phyloP scores from a whole-genome alignment of 1,140 invertebrate genomes.

The Diplogasteroides magnus region DNA sequence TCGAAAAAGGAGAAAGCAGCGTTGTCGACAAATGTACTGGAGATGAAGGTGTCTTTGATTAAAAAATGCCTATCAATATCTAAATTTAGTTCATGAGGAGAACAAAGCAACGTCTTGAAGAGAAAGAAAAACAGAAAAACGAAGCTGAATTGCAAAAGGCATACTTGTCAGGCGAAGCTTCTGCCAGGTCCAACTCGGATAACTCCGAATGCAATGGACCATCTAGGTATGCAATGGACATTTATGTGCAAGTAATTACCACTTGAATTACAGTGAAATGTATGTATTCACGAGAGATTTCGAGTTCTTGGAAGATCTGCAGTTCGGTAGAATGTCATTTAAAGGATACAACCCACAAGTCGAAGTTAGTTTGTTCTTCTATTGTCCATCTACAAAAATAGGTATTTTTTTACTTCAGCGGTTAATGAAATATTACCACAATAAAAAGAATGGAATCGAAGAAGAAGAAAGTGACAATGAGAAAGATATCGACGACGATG shows the following conservation, averaged over 20 bases:
- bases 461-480: conserved; percentile 2
- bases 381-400: neutral
- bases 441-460: conserved; percentile 2
- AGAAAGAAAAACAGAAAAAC: conserved; percentile 3
- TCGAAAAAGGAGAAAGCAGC: too few relatives aligned
- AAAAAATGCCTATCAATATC: neutral
- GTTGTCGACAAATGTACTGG: conserved; percentile 6
- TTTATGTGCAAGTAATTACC: neutral
- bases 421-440: conserved; percentile 3
- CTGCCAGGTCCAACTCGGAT: too few relatives aligned
- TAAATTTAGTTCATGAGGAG: conserved; percentile 6
- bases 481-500: conserved; percentile 8
- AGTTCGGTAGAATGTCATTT: conserved; percentile 11
- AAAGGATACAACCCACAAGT: conserved; percentile 14
- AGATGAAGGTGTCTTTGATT: conserved; percentile 8
- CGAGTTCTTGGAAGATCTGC: conserved; percentile 3
- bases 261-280: neutral
- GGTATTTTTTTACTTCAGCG: conserved; percentile 3
- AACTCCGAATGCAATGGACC: neutral
- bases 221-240: neutral
- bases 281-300: conserved; percentile 3
- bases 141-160: neutral
- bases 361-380: neutral
- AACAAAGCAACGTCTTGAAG: conserved; percentile 3
- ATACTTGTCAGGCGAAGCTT: neutral